A percentile compares a stretch with the other conserved stretches of the same genome.
Evolutionary conservation across 2,888 invertebrate species (phyloP).

Genomic region (Steinernema hermaphroditum): DNA sequence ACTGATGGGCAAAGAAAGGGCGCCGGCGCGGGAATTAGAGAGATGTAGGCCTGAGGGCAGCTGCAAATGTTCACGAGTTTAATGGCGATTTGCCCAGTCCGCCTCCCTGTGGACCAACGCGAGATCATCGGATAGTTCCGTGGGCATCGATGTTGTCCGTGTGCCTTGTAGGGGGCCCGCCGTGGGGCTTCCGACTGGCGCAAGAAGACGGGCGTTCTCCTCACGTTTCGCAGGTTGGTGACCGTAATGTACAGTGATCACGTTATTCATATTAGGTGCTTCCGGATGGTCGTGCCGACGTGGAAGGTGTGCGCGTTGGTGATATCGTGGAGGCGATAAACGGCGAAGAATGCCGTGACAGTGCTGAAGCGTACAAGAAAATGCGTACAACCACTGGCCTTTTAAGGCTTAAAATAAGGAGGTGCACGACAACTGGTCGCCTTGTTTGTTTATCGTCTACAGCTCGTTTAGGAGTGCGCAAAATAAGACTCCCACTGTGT

Average conservation of each 20-base stretch:
- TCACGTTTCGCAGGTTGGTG: conserved; percentile 32
- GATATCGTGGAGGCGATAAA: conserved; percentile 35
- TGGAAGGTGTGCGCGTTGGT: conserved; percentile 35
- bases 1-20: conserved; percentile 30
- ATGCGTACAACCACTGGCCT: conserved; percentile 31
- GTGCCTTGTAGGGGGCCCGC: conserved; percentile 36
- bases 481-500: conserved; percentile 22
- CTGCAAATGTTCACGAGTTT: conserved; percentile 30
- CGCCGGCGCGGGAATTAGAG: conserved; percentile 27
- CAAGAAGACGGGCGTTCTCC: conserved; percentile 29
- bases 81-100: conserved; percentile 29
- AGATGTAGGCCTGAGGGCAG: conserved; percentile 28
- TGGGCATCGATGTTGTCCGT: conserved; percentile 21
- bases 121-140: neutral
- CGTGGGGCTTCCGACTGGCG: conserved; percentile 38
- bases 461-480: neutral
- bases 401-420: conserved; percentile 32
- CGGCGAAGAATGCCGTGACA: conserved; percentile 34
- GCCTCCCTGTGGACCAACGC: conserved; percentile 23
- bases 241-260: neutral
- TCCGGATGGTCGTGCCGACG: conserved; percentile 36
- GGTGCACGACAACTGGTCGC: conserved; percentile 23
- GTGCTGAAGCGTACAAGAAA: conserved; percentile 34
- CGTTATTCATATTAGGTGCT: conserved; percentile 32
- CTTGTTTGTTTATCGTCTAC: conserved; percentile 27